Base-by-base conservation (phyloP, 1,140 invertebrate genomes). In the Bombus polaris region DNA sequence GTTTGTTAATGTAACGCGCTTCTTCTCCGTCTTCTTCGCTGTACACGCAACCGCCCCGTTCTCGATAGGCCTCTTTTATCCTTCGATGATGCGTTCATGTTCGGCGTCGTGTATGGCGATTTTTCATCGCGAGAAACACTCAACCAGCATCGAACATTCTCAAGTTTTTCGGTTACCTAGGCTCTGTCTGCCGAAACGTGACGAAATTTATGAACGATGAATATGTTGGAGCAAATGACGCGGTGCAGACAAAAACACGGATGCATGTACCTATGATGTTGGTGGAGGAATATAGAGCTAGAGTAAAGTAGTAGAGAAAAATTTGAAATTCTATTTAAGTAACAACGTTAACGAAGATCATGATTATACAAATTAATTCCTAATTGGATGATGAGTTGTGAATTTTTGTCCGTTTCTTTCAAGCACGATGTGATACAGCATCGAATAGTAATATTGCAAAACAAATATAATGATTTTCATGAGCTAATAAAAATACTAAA, bases 1-100 rank as follows among this genome's bases (percentile, higher is more conserved):
- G 93, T 94, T 94, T 94, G 93, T 94, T 92, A 94, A 94, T 93
- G 91, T 89, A 90, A 86, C 81, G 83, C 82, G 81, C 84, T 89
- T 88, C 85, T 89, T 80, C 75, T 28, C 87, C 88, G 22, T 80
- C 53, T 32, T 68, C 9, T 13, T 37, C 76, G 13, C 71, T 42
- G 4, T 57, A 28, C 57, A 42, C 8, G 74, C 74, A 25, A 12
- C 47, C 47, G 35, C 75, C 25, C 3, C n/a, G 39, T 28, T 32
- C 13, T 28, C 73, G 62, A 22, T 28, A 42, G 39, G 18, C 37
- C 65, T 70, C 44, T 74, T 79, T 68, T 81, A 59, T 75, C 68
- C 73, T 39, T 75, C 80, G 57, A 86, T 87, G 82, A 91, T 86
- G 88, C 85, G 81, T 70, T 42, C 79, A 57, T 79, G 73, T 75